Evolutionary conservation across 2,888 invertebrate genomes (phyloP), one percentile per base, ranked within the genome.

Genomic region (Gnatocerus cornutus): DNA sequence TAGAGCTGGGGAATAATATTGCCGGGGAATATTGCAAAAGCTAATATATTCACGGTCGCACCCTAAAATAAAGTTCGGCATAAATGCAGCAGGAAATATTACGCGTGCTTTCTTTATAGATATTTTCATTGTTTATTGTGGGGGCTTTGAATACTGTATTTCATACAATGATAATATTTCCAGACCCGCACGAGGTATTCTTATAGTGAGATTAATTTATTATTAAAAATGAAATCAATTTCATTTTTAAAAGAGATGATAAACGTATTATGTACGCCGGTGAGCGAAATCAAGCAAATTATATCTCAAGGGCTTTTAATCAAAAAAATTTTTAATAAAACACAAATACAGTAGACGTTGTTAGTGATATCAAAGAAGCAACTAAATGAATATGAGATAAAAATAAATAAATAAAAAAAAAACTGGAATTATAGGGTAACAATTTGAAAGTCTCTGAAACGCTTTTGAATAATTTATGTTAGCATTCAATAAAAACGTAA

Each of bases 1-100:
- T 63, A 58, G 13, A 53, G 53, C 65, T 59, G 29, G 27, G 55
- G 58, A 45, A 69, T 55, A 61, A 69, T 58, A 65, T 53, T 52
- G 30, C 8, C 39, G 29, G 68, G 41, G 14, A 53, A 67, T 67
- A 67, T 59, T 53, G 61, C 53, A 56, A 66, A 53, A 65, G 58
- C 69, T 71, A 72, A 72, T 72, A 68, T 72, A 72, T 72, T 72
- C 72, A 56, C 68, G 53, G 72, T 72, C 48, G 68, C 72, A 64
- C 64, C 64, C 59, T 37, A 65, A 72, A 72, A 72, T 70, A 72
- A 72, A 69, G 65, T 70, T 70, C 53, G 66, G 58, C 52, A 72
- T 72, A 71, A 69, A 71, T 69, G 68, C 71, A 71, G 46, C 56
- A 61, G 59, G 62, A 71, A 71, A 65, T 61, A 58, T 70, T 70